These are phyloP conservation scores for Cydia strobilella DNA, from an alignment of 1,140 invertebrate genomes.

Conservation along the genomic window DNA sequence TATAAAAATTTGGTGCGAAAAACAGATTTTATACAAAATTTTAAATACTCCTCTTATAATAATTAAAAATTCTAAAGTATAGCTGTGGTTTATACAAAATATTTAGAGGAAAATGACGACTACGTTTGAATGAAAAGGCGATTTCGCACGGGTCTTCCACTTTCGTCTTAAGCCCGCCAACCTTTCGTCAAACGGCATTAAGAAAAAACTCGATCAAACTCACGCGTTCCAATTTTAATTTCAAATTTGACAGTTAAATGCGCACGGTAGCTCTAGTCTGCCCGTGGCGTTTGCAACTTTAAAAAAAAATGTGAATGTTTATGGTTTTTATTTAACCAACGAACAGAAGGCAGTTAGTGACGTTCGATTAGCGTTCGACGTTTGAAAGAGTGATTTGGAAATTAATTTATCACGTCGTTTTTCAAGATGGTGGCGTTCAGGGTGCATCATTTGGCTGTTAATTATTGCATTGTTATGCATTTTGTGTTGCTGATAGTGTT, in stretches of 20 bases:
- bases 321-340: constrained; percentile 42
- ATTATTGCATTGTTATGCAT: constrained; percentile 53
- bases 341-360: constrained; percentile 48
- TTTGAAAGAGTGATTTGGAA: constrained; percentile 55
- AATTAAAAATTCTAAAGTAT: too few species aligned
- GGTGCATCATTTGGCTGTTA: constrained; percentile 46
- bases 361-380: constrained; percentile 49
- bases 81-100: too few species aligned
- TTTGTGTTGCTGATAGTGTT: constrained; percentile 43
- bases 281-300: constrained; percentile 21
- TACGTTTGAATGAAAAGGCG: too few species aligned
- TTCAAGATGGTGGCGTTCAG: constrained; percentile 44
- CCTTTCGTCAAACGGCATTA: constrained; percentile 47
- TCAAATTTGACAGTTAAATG: constrained; percentile 53
- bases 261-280: constrained; percentile 34
- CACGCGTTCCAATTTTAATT: constrained; percentile 46
- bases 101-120: too few species aligned
- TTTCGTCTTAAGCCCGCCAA: constrained; percentile 26
- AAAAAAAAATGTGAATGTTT: constrained; percentile 30
- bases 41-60: too few species aligned
- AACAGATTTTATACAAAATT: too few species aligned
- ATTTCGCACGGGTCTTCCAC: too few species aligned
- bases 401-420: constrained; percentile 53
- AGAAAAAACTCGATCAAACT: constrained; percentile 41
- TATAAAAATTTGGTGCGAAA: too few species aligned